Base-by-base conservation (phyloP, 2,888 invertebrate species). In the Oscheius sp. region DNA sequence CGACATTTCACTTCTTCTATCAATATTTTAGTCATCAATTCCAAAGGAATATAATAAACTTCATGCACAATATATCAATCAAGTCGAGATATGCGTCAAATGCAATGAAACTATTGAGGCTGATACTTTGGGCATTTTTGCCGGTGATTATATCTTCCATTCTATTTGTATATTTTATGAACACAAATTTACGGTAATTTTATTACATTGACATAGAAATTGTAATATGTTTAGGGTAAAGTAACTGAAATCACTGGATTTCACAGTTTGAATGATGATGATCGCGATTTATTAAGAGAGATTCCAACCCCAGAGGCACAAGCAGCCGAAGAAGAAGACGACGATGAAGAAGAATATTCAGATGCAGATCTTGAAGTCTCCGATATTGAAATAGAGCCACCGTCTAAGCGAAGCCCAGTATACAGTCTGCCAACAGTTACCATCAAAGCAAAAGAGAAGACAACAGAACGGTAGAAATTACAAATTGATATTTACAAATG, bases 211-310 rank as follows among this genome's bases (percentile, higher is more conserved):
- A 6, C 35, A 6, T 35, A 6, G 9, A 35, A 6, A 6, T 35
- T 35, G 35, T 35, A 6, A 35, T 6, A 35, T 35, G n/a, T 55
- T 18, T 18, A 61, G 43, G 61, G 61, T 21, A 61, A 61, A 43
- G 61, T 61, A 21, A 43, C 6, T 18, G 61, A 61, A 21, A 61
- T 61, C 45, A 7, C 12, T 6, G 61, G 61, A n/a, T 61, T 61
- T n/a, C 1, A 1, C 41, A 13, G 41, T 5, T 41, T 61, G 7
- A 41, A 41, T n/a, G 18, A 16, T n/a, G 61, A 61, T 12, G 43
- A 61, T 43, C n/a, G 25, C 7, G 61, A 61, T n/a, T 41, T 43
- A 5, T 23, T 61, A 1, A 41, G 18, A 2, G 41, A 35, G 23
- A 23, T 18, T 25, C 25, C n/a, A 3, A n/a, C 61, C 13, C 7